Evolutionary conservation across 37 sponge, comb jelly and placozoan species (phyloP), one percentile per base, ranked within the genome.

Genomic region (Haliclona indistincta): DNA sequence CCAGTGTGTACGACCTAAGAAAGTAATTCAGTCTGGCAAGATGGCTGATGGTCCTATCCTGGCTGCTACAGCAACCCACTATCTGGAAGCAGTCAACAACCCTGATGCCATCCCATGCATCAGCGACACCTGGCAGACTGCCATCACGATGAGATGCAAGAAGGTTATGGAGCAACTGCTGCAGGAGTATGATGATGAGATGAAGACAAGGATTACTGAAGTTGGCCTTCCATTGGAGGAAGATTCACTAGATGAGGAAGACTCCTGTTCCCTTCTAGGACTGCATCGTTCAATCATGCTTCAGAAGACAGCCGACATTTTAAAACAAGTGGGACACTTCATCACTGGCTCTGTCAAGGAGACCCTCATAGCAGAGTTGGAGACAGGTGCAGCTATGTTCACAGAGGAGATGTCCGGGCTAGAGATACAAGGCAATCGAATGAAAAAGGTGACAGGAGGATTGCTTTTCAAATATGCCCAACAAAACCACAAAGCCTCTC

Each of bases 51-150:
- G 81, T 0, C 41, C 64, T 13, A 47, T 42, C 1, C 45, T 81
- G 17, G 81, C 66, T 17, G 52, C 25, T 10, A 8, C 71, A 25
- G 54, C 73, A 22, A 4, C 20, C 0, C 10, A 71, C 4, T 81
- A 64, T 30, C 47, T 81, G 26, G 67, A 72, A 43, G 81, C 81
- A n/a, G 54, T 81, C 22, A 81, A 71, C 41, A 44, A 45, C 3
- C 81, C 81, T 30, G 41, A 71, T 58, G 65, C 81, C 15, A 32
- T 81, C 3, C 81, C 81, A 5, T 36, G 47, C 38, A 34, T 81
- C 23, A 40, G 61, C 28, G 23, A 62, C 28, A 61, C 71, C 43
- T 81, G 81, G 81, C 53, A 81, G 38, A 28, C 65, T 8, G 73
- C 35, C 32, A 20, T 72, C 15, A 33, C 28, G 39, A 41, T 38